Percentiles rank a stretch among this genome's conserved stretches.
phyloP scores from a whole-genome alignment of 2,113 vertebrate species.

The Hiodon tergisus region DNA sequence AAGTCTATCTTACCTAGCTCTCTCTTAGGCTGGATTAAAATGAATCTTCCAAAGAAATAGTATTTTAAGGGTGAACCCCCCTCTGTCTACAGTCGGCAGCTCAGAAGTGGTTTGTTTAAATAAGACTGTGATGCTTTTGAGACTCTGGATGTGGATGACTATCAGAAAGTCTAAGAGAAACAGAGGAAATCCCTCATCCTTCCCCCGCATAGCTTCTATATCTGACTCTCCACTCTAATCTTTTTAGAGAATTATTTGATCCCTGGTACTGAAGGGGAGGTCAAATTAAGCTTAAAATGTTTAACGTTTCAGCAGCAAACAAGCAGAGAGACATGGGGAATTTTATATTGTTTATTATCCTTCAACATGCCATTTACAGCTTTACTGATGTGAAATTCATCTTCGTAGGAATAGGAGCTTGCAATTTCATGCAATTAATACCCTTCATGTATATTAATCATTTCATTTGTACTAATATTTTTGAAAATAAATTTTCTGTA shows the following conservation, averaged over 20 bases:
- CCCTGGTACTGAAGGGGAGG: slow-evolving; percentile 45
- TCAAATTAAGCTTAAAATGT: not conserved
- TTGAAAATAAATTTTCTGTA: too few relatives aligned
- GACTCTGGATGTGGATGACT: slow-evolving; percentile 55
- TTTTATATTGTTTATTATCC: not conserved
- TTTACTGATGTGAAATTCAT: not conserved
- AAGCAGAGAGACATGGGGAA: not conserved
- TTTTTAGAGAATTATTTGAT: slow-evolving; percentile 53
- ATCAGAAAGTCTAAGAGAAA: slow-evolving; percentile 57
- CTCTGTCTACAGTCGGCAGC: slow-evolving; percentile 19
- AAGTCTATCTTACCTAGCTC: not conserved
- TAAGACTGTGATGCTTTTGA: slow-evolving; percentile 43
- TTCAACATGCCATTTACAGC: not conserved
- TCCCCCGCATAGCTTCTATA: slow-evolving; percentile 44
- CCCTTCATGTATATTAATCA: too few relatives aligned
- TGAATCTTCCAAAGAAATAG: not conserved
- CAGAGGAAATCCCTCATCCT: slow-evolving; percentile 58
- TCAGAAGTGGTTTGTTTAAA: slow-evolving; percentile 40
- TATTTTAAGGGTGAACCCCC: not conserved
- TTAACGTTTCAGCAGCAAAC: not conserved
- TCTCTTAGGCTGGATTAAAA: not conserved
- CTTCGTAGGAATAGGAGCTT: not conserved
- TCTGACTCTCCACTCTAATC: slow-evolving; percentile 50
- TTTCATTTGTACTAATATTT: too few relatives aligned
- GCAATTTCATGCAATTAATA: too few relatives aligned